Evolutionary conservation across 2,113 vertebrate species (phyloP), one percentile per base, ranked within the genome.

Genomic region (Gymnogyps californianus): DNA sequence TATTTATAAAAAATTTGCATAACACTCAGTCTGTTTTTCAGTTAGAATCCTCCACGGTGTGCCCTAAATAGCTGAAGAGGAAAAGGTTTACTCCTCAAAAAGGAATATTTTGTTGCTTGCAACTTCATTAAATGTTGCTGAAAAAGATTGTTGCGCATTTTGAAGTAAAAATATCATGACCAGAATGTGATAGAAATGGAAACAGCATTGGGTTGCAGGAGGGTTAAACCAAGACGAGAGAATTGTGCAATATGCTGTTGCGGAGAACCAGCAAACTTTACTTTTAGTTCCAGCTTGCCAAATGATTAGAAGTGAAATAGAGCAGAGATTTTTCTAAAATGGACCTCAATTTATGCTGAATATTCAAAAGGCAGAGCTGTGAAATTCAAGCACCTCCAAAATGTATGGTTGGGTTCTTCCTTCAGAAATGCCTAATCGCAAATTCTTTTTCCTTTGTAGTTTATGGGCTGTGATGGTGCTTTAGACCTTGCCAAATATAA

Each of bases 401-500:
- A 82, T 70, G 22, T 42, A 46, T 58, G 57, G 38, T 47, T 78
- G 29, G 51, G 52, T 78, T 96, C 67, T 85, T 62, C 83, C 74
- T 94, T 82, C 92, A 95, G 84, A 84, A 94, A 85, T 70, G 26
- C 51, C 34, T 44, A 62, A 85, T 89, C 0, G 0, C 55, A 69
- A 49, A 51, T 90, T 92, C 31, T 87, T 93, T 95, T 96, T 47
- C 70, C 83, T 97, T 90, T 89, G 76, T 93, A 57, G 65, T 95
- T 97, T 95, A 95, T 83, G 67, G 61, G 59, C 84, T 95, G 46
- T 83, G 66, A 83, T 87, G 59, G 49, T 81, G 51, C 62, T 91
- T 65, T 70, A 95, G 94, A 71, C 44, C 28, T 90, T 93, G 92
- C 92, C 93, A 96, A 77, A 91, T 93, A 85, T 32, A 96, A 92